Conservation (phyloP, 2,113 vertebrate species). For the Coptodon bakossiorum region DNA sequence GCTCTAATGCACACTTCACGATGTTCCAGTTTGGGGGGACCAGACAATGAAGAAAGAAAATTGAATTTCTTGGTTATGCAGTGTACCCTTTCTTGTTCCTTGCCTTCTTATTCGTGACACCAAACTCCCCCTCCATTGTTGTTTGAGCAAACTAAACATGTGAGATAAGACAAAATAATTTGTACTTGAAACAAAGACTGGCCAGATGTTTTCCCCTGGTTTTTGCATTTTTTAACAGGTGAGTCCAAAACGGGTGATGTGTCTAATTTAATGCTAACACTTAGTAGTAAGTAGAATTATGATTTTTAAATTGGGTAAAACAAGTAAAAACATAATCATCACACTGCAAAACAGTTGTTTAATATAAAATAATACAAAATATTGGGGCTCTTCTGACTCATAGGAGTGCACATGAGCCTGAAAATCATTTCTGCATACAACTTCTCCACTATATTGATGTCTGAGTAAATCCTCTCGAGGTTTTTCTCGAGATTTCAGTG, state of each 20-base stretch:
- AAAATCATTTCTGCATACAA: neutral
- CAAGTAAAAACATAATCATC: neutral
- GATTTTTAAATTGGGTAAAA: neutral
- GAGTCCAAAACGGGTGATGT: neutral
- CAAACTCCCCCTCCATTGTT: neutral
- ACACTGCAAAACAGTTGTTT: neutral
- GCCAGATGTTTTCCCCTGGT: neutral
- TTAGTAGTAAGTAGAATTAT: neutral
- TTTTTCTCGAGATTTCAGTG: neutral
- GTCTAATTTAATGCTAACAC: neutral
- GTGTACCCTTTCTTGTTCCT: neutral
- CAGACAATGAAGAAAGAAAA: neutral
- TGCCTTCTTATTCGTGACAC: neutral
- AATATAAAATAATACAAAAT: neutral
- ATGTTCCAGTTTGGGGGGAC: rapidly evolving
- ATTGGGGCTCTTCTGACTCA: neutral
- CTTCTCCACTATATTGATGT: neutral
- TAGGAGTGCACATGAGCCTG: neutral
- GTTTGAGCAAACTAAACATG: neutral
- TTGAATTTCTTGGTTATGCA: neutral
- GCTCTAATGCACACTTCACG: neutral
- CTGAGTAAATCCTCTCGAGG: rapidly evolving
- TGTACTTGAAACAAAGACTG: neutral
- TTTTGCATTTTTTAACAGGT: neutral
- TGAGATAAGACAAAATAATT: neutral